Conservation (phyloP, 2,797 vertebrate genomes). For the Poecilia gillii region DNA sequence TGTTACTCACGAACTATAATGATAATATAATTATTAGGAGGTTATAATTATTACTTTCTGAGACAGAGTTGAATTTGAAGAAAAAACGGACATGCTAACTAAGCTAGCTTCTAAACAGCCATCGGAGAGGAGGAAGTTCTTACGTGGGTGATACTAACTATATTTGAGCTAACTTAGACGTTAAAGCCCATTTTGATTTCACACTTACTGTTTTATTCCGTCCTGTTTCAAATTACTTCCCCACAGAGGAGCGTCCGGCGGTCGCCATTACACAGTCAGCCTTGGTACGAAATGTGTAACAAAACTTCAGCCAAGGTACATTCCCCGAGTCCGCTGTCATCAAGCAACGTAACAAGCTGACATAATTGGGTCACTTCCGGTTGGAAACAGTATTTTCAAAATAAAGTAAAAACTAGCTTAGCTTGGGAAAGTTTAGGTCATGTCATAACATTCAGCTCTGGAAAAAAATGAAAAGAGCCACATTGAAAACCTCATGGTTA, state of each 20-base stretch:
- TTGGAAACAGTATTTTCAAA: slow-evolving; percentile 10
- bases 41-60: background rate
- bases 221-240: slow-evolving; percentile 8
- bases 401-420: slow-evolving; percentile 29
- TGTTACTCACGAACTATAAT: fast-evolving
- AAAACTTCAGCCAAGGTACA: slow-evolving; percentile 62
- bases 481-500: too few species aligned
- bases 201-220: slow-evolving; percentile 37
- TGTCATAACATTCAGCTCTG: too few species aligned
- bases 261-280: slow-evolving; percentile 24
- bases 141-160: slow-evolving; percentile 18
- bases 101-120: slow-evolving; percentile 61
- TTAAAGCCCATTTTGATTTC: background rate
- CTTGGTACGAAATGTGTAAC: slow-evolving; percentile 18
- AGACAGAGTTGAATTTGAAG: slow-evolving; percentile 17
- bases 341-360: slow-evolving; percentile 7
- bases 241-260: background rate
- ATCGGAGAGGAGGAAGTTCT: slow-evolving; percentile 63
- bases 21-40: slow-evolving; percentile 3
- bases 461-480: too few species aligned
- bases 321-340: slow-evolving; percentile 42
- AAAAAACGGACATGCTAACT: slow-evolving; percentile 51
- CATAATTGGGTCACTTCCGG: slow-evolving; percentile 25
- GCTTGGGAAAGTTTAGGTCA: too few species aligned
- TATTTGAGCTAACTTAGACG: background rate